Conservation (phyloP, 2,113 vertebrate species). For the human region GRCh38 chr17:39854501-39855000, state of each 20-base stretch:
- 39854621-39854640: neutral
- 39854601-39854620: neutral
- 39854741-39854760: neutral
- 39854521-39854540: constrained; percentile 1
- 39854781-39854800: neutral
- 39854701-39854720: neutral
- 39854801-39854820: neutral
- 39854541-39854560: neutral
- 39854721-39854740: neutral
- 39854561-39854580: neutral
- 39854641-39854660: neutral
- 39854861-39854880: neutral
- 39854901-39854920: neutral
- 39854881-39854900: neutral
- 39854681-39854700: neutral
- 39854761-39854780: neutral
- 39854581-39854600: neutral
- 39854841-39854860: neutral
- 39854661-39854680: neutral
- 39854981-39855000: neutral
- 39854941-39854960: neutral
- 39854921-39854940: neutral
- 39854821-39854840: neutral
- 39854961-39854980: neutral
- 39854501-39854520: constrained; percentile 6